Evolutionary conservation across 2,113 vertebrate species (phyloP).

Genomic region (Caranx ignobilis): DNA sequence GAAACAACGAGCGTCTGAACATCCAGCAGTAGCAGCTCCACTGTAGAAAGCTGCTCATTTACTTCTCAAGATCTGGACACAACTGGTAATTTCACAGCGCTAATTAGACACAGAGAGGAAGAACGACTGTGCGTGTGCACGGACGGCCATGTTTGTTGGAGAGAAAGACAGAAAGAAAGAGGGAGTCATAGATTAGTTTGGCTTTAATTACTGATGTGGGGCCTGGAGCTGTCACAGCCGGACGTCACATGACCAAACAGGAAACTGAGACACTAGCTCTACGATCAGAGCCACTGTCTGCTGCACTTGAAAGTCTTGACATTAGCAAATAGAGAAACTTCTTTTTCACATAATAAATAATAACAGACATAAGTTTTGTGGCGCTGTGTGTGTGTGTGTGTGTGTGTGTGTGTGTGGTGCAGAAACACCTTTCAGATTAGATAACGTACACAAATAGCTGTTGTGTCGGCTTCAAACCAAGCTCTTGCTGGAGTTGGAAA

Average conservation of each 20-base stretch:
- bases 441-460: background rate
- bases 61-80: conserved; percentile 61
- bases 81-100: conserved; percentile 58
- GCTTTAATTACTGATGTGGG: conserved; percentile 51
- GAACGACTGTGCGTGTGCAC: conserved; percentile 5
- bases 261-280: background rate
- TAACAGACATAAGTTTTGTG: background rate
- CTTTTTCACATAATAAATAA: background rate
- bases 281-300: no score
- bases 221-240: conserved; percentile 35
- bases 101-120: conserved; percentile 56
- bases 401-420: background rate
- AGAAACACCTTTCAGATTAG: conserved; percentile 5
- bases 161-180: background rate
- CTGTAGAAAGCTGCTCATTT: conserved; percentile 68
- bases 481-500: background rate
- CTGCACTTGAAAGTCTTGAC: background rate
- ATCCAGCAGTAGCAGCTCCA: conserved; percentile 50
- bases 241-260: conserved; percentile 9
- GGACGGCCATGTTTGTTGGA: background rate
- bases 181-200: background rate
- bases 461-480: background rate
- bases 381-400: no score
- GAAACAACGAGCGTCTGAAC: conserved; percentile 44
- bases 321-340: background rate